These are phyloP conservation scores for Alouatta palliata DNA, from an alignment of 2,113 vertebrate species.

Conservation along the genomic window DNA sequence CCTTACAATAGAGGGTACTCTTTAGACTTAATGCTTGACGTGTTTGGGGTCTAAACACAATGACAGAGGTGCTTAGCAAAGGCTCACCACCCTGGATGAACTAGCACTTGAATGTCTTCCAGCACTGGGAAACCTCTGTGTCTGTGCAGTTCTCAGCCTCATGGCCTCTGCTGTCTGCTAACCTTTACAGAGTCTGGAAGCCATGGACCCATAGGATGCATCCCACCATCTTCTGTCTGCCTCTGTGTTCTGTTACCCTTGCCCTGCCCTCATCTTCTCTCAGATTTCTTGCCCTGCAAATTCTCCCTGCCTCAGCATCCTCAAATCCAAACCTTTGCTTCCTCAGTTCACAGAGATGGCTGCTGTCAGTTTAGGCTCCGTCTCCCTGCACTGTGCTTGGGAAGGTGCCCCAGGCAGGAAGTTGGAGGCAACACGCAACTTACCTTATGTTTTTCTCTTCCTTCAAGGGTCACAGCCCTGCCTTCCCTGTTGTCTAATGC, in stretches of 20 bases:
- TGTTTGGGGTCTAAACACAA: neutral
- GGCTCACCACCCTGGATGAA: neutral
- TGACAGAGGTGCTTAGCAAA: neutral
- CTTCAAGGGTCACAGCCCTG: neutral
- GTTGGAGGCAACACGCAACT: neutral
- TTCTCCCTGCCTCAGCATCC: neutral
- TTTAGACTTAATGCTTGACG: neutral
- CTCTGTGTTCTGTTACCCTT: neutral
- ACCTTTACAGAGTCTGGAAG: neutral
- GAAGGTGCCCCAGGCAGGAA: neutral
- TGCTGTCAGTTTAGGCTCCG: neutral
- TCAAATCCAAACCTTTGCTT: neutral
- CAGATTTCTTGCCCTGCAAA: neutral
- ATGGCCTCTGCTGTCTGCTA: neutral
- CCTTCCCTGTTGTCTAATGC: neutral
- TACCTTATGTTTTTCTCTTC: neutral
- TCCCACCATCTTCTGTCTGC: neutral
- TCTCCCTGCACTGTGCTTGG: fast-evolving
- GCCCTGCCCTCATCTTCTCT: neutral
- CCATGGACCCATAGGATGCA: neutral
- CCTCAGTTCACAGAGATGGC: no score
- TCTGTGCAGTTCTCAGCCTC: neutral
- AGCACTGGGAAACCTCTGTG: neutral
- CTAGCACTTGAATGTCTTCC: neutral
- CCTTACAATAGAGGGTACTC: neutral